Evolutionary conservation across 1,140 invertebrate species (phyloP), one percentile per base, ranked within the genome.

Genomic region (Papilio dardanus): DNA sequence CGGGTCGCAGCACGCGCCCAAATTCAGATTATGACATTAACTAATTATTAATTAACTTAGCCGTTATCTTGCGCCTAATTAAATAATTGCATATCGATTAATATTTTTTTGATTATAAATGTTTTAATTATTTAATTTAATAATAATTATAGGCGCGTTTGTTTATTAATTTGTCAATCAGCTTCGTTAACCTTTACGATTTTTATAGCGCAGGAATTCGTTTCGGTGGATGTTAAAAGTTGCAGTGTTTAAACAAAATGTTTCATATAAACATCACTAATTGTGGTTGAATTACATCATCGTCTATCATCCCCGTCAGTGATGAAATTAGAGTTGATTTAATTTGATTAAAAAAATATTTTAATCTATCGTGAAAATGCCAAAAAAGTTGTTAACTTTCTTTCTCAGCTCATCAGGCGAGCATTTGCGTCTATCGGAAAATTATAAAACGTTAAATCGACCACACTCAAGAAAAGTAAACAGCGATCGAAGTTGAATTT

Each of bases 91-190:
- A 62, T 62, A 12, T 62, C 54, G 1, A 62, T 62, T 62, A 62
- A 62, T 62, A 62, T 14, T 62, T 62, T n/a, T 62, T 62, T 62
- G 54, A 30, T 62, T 62, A 62, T 62, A 62, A 62, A 62, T 62
- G 54, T 62, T 62, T 62, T 12, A 62, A 62, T 62, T 28, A 62
- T 62, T 62, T 62, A 62, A 62, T 62, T 62, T 24, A 62, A 62
- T 62, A 28, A 28, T 62, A 30, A 62, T 62, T 62, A 28, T 62
- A 62, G 54, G 54, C 54, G 24, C 24, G 54, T 62, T 21, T 50
- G 3, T 19, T 62, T 62, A 62, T 62, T 28, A 62, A 62, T 62
- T 62, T 62, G 54, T 62, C 54, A 62, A 62, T 30, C 54, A 28
- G 30, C 54, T 62, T 62, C 54, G 54, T 62, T 62, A 62, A 62